These are phyloP conservation scores for Eulacestoma nigropectus DNA, from an alignment of 2,113 vertebrate genomes.

Conservation along the genomic window DNA sequence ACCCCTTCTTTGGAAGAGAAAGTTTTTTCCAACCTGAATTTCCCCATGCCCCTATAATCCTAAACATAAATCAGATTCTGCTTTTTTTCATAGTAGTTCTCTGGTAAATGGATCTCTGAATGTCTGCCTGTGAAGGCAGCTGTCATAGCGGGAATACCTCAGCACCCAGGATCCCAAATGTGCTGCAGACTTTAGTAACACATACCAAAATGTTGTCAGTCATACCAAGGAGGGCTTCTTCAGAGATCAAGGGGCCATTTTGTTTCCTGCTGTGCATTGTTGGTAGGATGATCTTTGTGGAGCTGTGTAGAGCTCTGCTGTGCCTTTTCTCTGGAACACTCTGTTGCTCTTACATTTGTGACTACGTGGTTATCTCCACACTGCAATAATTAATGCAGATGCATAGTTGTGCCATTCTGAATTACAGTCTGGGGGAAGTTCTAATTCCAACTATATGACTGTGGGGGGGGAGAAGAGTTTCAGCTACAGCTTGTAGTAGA, in stretches of 20 bases:
- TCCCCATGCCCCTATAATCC: not conserved
- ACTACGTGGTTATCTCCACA: not conserved
- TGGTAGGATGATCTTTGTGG: not conserved
- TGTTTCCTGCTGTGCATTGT: not conserved
- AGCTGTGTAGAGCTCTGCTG: not conserved
- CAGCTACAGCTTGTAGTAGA: not conserved
- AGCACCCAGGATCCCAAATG: not conserved
- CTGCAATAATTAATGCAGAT: not conserved
- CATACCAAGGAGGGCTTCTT: not conserved
- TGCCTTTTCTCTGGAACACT: not conserved
- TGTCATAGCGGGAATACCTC: not conserved
- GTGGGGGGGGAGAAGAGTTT: not conserved
- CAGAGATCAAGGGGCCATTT: not conserved
- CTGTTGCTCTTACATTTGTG: not conserved
- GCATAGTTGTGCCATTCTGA: not conserved
- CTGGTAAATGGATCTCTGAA: not conserved
- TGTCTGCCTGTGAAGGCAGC: not conserved
- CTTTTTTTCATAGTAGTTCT: not conserved
- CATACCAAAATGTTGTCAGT: not conserved
- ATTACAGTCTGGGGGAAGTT: not conserved
- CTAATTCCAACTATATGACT: not conserved
- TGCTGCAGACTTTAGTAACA: not conserved
- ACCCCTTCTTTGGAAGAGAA: not conserved
- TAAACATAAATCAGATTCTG: not conserved
- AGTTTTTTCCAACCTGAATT: not conserved